Conservation (phyloP, 2,113 vertebrate species). For the Amazona vittata region DNA sequence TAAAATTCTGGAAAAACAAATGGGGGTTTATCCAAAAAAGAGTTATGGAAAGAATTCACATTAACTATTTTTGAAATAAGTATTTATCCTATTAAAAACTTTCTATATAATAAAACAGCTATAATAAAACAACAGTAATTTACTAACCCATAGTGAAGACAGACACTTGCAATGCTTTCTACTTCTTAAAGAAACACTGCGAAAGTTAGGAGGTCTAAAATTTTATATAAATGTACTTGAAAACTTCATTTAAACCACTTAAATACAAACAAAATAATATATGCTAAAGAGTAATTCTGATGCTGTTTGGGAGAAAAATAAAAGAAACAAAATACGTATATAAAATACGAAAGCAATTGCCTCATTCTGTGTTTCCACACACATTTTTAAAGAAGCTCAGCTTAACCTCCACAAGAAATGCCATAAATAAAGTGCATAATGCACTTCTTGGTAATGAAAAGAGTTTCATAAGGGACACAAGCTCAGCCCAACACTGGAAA, state of each 20-base stretch:
- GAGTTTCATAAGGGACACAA: background rate
- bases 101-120: background rate
- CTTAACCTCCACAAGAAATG: background rate
- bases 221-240: background rate
- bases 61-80: background rate
- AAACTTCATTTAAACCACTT: background rate
- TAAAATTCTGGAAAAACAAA: background rate
- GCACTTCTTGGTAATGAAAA: background rate
- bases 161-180: background rate
- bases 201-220: background rate
- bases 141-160: background rate
- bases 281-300: background rate
- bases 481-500: background rate
- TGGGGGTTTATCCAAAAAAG: background rate
- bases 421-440: background rate
- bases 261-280: fast-evolving
- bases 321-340: background rate
- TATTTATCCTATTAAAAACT: background rate
- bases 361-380: background rate
- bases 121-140: background rate
- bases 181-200: background rate
- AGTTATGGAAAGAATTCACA: background rate
- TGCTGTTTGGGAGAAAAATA: background rate
- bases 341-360: background rate
- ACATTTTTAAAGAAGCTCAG: background rate